Evolutionary conservation across 2,797 vertebrate genomes (phyloP), one percentile per base, ranked within the genome.

Genomic region (Sphaeramia orbicularis): DNA sequence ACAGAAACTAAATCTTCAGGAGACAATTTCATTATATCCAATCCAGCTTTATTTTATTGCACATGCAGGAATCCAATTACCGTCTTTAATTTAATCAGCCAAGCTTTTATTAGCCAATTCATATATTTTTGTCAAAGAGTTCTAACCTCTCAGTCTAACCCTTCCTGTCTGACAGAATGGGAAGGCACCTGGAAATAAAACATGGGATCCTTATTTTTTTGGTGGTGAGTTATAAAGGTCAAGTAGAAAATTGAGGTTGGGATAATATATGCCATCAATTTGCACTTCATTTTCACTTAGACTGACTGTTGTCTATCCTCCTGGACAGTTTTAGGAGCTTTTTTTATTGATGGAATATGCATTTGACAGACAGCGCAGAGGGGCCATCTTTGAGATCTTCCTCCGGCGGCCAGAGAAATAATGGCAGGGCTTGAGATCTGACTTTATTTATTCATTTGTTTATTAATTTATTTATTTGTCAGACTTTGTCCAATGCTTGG

Each of bases 71-170:
- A 87, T 86, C 76, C 78, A 83, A 86, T 89, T 86, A 74, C 76
- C 55, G 75, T 70, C 65, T 32, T 76, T 84, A 83, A 88, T 89
- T 88, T 79, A 87, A 88, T 85, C 77, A 81, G 65, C 48, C 44
- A 30, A 43, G 53, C 44, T 81, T 92, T 83, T 82, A 89, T 86
- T 80, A 78, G 67, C 76, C 61, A 77, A 61, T 85, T 81, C 64
- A 80, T 81, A 67, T 71, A 60, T 72, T 65, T 64, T 58, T 63
- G 44, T 55, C 50, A 65, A 32, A 78, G 45, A 53, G 18, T 51
- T 84, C 42, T 36, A 57, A 65, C 74, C 61, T 55, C 32, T 27
- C 16, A 8, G 42, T 60, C 70, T 53, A 36, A 2, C 38, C 19
- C 38, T 14, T 38, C 55, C 52, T 24, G 44, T 58, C 42, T 40